These are phyloP conservation scores for Pteruthius melanotis DNA, from an alignment of 2,113 vertebrate species.

Conservation along the genomic window DNA sequence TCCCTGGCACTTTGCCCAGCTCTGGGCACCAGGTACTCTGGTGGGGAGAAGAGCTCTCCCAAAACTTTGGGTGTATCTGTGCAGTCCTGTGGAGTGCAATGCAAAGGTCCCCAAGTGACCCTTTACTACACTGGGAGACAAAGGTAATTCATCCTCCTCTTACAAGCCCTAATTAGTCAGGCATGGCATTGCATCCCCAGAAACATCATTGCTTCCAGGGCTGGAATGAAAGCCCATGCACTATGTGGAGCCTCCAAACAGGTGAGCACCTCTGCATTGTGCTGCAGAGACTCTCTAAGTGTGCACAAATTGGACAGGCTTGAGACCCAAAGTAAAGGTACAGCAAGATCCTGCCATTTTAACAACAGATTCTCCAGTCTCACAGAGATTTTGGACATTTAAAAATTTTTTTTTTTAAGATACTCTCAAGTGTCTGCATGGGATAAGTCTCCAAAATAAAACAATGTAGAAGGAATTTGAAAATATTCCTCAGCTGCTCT, in stretches of 20 bases:
- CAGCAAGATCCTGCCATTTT: accelerated
- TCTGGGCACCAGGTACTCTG: not conserved
- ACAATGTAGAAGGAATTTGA: not conserved
- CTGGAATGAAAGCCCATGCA: not conserved
- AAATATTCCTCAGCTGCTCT: not conserved
- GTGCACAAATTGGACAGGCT: not conserved
- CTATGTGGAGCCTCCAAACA: not conserved
- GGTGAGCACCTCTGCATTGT: not conserved
- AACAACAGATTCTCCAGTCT: not conserved
- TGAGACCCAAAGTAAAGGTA: not conserved
- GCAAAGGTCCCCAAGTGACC: not conserved
- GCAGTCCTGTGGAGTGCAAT: not conserved
- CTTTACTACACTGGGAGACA: accelerated
- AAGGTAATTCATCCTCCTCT: not conserved
- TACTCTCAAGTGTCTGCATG: not conserved
- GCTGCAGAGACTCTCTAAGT: not conserved
- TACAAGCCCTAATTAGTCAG: not conserved
- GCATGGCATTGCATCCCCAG: not conserved
- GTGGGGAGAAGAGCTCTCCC: not conserved
- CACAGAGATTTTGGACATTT: not conserved
- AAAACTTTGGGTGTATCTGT: not conserved
- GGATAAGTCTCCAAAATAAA: not conserved
- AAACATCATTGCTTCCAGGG: not conserved
- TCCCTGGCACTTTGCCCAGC: not conserved
- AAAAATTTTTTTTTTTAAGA: not conserved